phyloP scores from a whole-genome alignment of 2,888 invertebrate genomes.

The Thereva nobilitata region DNA sequence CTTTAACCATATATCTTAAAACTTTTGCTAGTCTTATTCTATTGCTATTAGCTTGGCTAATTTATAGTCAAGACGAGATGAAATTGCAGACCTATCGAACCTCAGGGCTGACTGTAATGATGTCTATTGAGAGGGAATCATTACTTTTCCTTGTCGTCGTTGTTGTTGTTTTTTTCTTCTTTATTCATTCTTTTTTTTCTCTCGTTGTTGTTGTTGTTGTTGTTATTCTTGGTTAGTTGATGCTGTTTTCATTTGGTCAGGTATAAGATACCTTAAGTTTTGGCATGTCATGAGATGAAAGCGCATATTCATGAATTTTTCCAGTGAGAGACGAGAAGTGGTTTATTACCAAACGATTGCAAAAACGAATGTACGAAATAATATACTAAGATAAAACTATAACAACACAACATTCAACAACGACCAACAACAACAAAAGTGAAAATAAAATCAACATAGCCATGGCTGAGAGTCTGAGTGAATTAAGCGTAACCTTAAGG shows the following conservation, averaged over 20 bases:
- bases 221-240: no score
- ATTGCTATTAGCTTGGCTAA: conserved; percentile 27
- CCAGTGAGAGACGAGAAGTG: neutral
- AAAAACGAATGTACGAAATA: neutral
- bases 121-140: conserved; percentile 11
- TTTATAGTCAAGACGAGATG: conserved; percentile 31
- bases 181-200: neutral
- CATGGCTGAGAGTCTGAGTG: neutral
- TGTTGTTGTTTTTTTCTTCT: conserved; percentile 9
- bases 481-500: conserved; percentile 3
- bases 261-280: neutral
- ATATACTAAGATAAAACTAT: no score
- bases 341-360: conserved; percentile 5
- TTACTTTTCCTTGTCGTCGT: neutral
- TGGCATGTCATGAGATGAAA: conserved; percentile 8
- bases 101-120: conserved; percentile 32
- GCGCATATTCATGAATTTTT: conserved; percentile 4
- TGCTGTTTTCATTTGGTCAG: no score
- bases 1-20: no score
- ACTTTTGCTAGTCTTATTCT: conserved; percentile 1
- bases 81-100: conserved; percentile 33
- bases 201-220: no score
- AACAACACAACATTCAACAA: no score
- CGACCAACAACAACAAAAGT: no score
- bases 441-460: neutral